These are phyloP conservation scores for Alethe diademata DNA, from an alignment of 2,113 vertebrate genomes.

Conservation along the genomic window DNA sequence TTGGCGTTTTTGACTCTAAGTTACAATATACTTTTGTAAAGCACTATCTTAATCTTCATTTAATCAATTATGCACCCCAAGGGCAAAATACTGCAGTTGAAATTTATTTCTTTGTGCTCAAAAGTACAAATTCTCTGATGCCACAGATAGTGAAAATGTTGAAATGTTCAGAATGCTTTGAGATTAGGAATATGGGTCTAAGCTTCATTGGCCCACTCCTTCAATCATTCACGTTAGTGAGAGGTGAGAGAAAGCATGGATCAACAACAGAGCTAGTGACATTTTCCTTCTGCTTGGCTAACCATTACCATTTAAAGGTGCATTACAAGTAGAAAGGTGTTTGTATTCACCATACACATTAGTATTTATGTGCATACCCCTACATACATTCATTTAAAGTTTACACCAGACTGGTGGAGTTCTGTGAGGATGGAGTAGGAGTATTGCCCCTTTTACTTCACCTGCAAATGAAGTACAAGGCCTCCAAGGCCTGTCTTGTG, in stretches of 20 bases:
- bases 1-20: background rate
- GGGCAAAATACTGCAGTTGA: background rate
- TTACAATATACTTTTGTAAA: background rate
- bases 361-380: background rate
- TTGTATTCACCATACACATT: background rate
- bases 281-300: background rate
- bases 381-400: background rate
- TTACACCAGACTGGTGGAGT: background rate
- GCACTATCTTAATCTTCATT: background rate
- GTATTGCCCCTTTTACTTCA: background rate
- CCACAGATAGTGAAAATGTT: background rate
- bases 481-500: background rate
- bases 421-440: background rate
- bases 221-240: background rate
- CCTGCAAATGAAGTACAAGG: background rate
- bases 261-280: accelerated
- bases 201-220: background rate
- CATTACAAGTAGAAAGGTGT: background rate
- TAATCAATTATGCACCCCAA: background rate
- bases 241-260: background rate
- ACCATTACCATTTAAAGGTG: background rate
- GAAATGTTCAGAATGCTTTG: background rate
- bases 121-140: background rate
- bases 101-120: background rate
- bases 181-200: background rate